phyloP scores from a whole-genome alignment of 2,113 vertebrate species.

The Scomber japonicus region DNA sequence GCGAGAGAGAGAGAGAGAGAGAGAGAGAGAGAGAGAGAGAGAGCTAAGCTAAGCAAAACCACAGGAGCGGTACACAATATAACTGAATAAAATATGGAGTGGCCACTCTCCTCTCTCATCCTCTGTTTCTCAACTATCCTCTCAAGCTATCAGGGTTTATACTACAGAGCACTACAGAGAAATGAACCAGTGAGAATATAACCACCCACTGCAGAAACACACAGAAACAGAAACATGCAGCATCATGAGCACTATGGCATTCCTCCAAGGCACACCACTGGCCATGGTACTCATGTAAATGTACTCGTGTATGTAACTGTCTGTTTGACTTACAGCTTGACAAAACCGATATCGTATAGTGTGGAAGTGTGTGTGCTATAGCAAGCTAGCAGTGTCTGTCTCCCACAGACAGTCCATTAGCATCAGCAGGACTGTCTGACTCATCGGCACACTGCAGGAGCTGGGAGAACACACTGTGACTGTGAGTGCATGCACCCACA shows the following conservation, averaged over 20 bases:
- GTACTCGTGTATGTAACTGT: not conserved
- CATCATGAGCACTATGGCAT: not conserved
- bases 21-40: conserved; percentile 29
- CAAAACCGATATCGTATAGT: not conserved
- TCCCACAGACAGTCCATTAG: conserved; percentile 65
- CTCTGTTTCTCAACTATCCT: conserved; percentile 30
- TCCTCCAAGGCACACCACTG: conserved; percentile 13
- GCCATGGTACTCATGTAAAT: conserved; percentile 1
- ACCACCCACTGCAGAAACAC: conserved; percentile 22
- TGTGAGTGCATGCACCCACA: conserved; percentile 54
- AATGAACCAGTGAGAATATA: conserved; percentile 25
- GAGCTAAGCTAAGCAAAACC: conserved; percentile 69
- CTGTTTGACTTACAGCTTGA: conserved; percentile 1
- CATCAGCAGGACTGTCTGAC: conserved; percentile 72
- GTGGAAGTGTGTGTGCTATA: conserved; percentile 32
- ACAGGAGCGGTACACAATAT: conserved; percentile 43
- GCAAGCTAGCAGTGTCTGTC: conserved; percentile 47
- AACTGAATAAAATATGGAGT: conserved; percentile 70
- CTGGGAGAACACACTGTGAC: conserved; percentile 63
- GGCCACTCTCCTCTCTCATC: conserved; percentile 45
- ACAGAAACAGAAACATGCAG: conserved; percentile 3
- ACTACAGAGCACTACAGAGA: conserved; percentile 10
- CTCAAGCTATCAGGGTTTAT: conserved; percentile 26
- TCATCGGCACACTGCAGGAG: conserved; percentile 63
- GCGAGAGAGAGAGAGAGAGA: too few species aligned